Conservation (phyloP, 2,113 vertebrate species). For the Carollia perspicillata region DNA sequence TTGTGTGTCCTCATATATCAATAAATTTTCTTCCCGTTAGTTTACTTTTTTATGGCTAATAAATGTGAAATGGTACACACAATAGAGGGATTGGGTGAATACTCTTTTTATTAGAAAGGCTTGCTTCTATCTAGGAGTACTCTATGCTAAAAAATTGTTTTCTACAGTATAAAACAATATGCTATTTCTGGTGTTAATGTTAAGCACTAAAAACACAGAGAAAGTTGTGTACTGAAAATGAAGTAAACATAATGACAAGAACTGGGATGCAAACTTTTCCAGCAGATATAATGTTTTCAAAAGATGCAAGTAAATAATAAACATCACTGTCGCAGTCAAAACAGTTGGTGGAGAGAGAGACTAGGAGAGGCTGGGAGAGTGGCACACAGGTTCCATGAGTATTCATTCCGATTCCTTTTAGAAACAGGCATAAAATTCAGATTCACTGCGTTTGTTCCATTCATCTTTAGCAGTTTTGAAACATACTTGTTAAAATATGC, state of each 20-base stretch:
- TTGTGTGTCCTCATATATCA: not conserved
- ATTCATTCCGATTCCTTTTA: not conserved
- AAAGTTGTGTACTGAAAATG: not conserved
- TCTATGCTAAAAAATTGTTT: not conserved
- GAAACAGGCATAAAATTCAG: not conserved
- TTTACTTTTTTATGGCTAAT: not conserved
- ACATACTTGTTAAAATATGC: slow-evolving; percentile 55
- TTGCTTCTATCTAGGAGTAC: not conserved
- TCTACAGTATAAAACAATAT: not conserved
- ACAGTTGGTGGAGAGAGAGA: not conserved
- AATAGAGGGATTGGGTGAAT: not conserved
- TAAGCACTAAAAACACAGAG: not conserved
- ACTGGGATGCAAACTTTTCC: not conserved
- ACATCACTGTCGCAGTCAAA: not conserved
- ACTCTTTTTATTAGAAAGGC: not conserved
- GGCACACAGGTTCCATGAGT: not conserved
- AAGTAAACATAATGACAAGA: not conserved
- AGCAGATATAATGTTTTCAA: not conserved
- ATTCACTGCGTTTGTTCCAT: not conserved
- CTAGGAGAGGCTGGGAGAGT: not conserved
- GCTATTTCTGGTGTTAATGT: not conserved
- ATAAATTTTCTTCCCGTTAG: not conserved
- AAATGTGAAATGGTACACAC: not conserved
- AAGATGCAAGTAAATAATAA: not conserved
- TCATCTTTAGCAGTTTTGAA: slow-evolving; percentile 31